Evolutionary conservation across 2,113 vertebrate genomes (phyloP).

Genomic region (Larimichthys polyactis): DNA sequence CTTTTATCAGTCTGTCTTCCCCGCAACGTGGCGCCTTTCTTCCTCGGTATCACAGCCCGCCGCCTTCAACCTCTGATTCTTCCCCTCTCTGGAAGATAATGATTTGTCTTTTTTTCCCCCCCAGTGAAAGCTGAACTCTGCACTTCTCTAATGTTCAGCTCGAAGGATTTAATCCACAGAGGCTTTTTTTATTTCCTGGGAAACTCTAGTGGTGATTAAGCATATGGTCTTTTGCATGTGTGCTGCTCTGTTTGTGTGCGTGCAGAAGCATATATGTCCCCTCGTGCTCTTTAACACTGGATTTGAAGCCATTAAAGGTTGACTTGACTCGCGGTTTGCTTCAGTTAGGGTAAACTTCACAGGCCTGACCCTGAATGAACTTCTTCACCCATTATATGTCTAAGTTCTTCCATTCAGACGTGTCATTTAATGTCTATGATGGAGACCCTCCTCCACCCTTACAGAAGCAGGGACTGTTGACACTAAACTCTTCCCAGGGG

Average conservation of each 20-base stretch:
- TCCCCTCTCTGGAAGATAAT: conserved; percentile 65
- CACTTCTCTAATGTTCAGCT: conserved; percentile 75
- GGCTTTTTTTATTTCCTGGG: conserved; percentile 68
- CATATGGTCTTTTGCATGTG: conserved; percentile 54
- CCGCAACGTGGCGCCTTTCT: conserved; percentile 62
- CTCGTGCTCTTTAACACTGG: neutral
- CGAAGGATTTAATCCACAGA: conserved; percentile 71
- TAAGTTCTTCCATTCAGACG: neutral
- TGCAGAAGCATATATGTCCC: conserved; percentile 3
- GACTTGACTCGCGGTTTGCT: neutral
- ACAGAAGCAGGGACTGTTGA: conserved; percentile 55
- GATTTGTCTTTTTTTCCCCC: conserved; percentile 64
- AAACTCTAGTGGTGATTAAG: conserved; percentile 75
- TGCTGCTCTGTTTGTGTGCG: conserved; percentile 23
- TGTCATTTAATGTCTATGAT: conserved; percentile 13
- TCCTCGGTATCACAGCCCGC: conserved; percentile 67
- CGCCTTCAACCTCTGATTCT: conserved; percentile 71
- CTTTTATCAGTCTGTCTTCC: conserved; percentile 74
- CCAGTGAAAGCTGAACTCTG: conserved; percentile 78
- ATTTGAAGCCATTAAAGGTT: conserved; percentile 31
- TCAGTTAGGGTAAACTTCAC: neutral
- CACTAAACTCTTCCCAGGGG: conserved; percentile 68
- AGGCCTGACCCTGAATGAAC: neutral
- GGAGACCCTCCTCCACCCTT: conserved; percentile 29
- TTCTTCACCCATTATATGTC: neutral